Base-by-base conservation (phyloP, 2,113 vertebrate genomes). In the Condylura cristata region DNA sequence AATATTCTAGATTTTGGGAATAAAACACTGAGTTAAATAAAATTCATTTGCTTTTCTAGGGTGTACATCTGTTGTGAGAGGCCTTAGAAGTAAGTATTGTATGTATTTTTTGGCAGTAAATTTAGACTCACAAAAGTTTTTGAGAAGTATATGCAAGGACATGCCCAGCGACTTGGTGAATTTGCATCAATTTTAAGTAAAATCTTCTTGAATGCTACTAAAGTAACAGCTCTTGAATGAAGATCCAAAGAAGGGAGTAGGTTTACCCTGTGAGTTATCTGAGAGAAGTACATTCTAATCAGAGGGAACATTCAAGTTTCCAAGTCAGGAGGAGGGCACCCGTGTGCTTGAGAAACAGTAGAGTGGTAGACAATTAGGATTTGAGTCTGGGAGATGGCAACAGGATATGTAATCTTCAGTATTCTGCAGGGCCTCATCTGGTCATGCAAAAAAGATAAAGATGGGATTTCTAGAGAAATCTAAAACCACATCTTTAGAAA, bases 331-430 rank as follows among this genome's bases (percentile, higher is more conserved):
- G 2, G 41, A n/a, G 4, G n/a, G 8, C 7, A 46, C 2, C 5
- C 14, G 11, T 41, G 8, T 12, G 0, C 8, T 41, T 61, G 4
- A 61, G 9, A 10, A 72, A 60, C 6, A 46, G 2, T 4, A 39
- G 3, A 20, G 16, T 12, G 13, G 3, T 1, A 17, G 34, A 20
- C 13, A 51, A 41, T 56, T 37, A 48, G 13, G 1, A 6, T 46
- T 80, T 48, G 6, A 51, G 44, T 22, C 14, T 41, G 3, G 32
- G 17, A 3, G 2, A 30, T 65, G 44, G 8, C 24, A 26, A 30
- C 2, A 6, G 4, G 6, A 2, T 28, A 2, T 44, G 6, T 2
- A 6, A 12, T 84, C 9, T 60, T 60, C 10, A 39, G 0, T 41
- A 26, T 13, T 26, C 56, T 65, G 10, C 22, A 32, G 12, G 22